Evolutionary conservation across 2,797 vertebrate species (phyloP), one percentile per base, ranked within the genome.

Genomic region (Coccyzus lansbergi): DNA sequence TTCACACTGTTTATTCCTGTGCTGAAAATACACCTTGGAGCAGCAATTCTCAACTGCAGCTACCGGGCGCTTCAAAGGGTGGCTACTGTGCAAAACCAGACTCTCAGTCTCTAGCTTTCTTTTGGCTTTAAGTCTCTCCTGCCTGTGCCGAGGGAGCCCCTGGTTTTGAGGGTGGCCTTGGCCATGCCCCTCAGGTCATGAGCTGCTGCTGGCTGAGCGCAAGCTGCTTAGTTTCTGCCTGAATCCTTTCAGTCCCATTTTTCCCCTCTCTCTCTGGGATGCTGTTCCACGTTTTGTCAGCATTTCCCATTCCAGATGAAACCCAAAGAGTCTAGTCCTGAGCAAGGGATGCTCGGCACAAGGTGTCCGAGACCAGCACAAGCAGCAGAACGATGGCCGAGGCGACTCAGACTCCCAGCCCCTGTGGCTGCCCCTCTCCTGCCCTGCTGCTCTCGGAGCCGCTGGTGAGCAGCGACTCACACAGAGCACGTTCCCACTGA

Each of bases 321-420:
- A 97, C 95, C 98, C 98, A 98, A 98, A 98, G 97, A 98, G 96
- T 97, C 96, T 75, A 97, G 96, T 92, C 95, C 88, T 86, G 96
- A 96, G 95, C 84, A 92, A 87, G 97, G 97, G 97, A 97, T 96
- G 97, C 96, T 96, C 96, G 18, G 94, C 80, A 91, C 80, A 93
- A 96, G 96, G 95, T 94, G 95, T 96, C 90, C 96, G 91, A 63
- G 83, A 86, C 82, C 92, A 77, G 96, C 63, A 51, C 76, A 58
- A 60, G 95, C 93, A 52, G 93, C 92, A 78, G 92, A 90, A 81
- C 48, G 85, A 62, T 64, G 21, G 53, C 76, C 4, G 0, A 71
- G 46, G 71, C 2, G 1, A 19, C 44, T 60, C 1, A 3, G 80
- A 94, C 83, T 83, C 75, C 38, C 90, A 36, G 58, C 68, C 62